These are phyloP conservation scores for Chionomys nivalis DNA, from an alignment of 2,113 vertebrate genomes.

Conservation along the genomic window DNA sequence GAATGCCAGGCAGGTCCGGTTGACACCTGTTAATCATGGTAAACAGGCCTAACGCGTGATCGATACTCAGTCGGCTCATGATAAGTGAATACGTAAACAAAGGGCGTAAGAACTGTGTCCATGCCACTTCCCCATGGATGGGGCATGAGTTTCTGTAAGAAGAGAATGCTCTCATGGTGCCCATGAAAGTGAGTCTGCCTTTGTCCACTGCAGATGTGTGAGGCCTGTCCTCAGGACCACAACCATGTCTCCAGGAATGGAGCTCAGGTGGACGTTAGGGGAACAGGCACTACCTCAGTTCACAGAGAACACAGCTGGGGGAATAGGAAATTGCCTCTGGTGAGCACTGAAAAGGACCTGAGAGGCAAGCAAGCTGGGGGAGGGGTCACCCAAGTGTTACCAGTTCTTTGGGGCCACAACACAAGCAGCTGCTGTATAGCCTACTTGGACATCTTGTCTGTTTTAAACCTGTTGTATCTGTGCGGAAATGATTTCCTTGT, in stretches of 20 bases:
- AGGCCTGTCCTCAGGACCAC: neutral
- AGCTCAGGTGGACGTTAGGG: fast-evolving
- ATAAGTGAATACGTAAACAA: neutral
- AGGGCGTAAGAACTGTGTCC: neutral
- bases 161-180: neutral
- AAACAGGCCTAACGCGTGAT: neutral
- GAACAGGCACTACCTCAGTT: neutral
- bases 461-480: neutral
- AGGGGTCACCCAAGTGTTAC: neutral
- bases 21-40: too few species aligned
- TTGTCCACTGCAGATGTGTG: neutral
- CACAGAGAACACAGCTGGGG: neutral
- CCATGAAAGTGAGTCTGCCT: neutral
- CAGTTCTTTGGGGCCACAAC: neutral
- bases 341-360: neutral
- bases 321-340: neutral
- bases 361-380: neutral
- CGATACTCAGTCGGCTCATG: neutral
- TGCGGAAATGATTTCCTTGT: neutral
- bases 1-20: neutral
- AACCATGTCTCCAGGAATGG: neutral
- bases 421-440: neutral
- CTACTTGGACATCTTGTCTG: neutral
- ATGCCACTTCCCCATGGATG: neutral
- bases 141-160: neutral